Base-by-base conservation (phyloP, 2,113 vertebrate species). In the Lagopus leucura region DNA sequence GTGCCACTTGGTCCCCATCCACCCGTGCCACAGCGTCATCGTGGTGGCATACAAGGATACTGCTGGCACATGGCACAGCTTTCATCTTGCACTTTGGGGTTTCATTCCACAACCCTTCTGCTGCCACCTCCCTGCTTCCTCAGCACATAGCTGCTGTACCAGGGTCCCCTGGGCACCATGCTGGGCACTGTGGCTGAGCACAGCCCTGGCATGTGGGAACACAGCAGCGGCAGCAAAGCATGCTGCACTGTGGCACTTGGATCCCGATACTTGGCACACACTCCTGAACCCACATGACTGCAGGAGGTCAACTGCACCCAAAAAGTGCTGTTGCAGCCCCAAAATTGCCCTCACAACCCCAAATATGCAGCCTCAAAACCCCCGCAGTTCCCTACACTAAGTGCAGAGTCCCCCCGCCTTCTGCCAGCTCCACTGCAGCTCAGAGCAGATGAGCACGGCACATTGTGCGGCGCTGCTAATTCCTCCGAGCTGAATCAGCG, bases 401-500 rank as follows among this genome's bases (percentile, higher is more conserved):
- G 67, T 24, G 3, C 79, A 73, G 80, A 92, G 55, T 89, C 72
- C 92, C 75, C 54, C 34, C 11, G 36, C 67, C 75, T 10, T 1
- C 82, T 85, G 88, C 67, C 78, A 92, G 93, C 73, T 50, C 34
- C 11, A 19, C 69, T 36, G 15, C 48, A 18, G 48, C 83, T 69
- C 0, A 0, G 22, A 1, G 21, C 0, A 5, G 38, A 63, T 84
- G 36, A 0, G 30, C 72, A 47, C 52, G 3, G 86, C 91, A 52
- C 83, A 75, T 67, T 2, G 38, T 74, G 94, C 13, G 2, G 76
- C 0, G 13, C 84, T 60, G 89, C 94, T 87, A 82, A 91, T 95
- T 95, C 88, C 79, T 86, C 18, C 0, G 1, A 65, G 92, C 93
- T 95, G 92, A 95, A 92, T 93, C 94, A 95, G 93, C 22, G 3